Conservation (phyloP, 2,797 vertebrate species). For the Diplodus puntazzo region DNA sequence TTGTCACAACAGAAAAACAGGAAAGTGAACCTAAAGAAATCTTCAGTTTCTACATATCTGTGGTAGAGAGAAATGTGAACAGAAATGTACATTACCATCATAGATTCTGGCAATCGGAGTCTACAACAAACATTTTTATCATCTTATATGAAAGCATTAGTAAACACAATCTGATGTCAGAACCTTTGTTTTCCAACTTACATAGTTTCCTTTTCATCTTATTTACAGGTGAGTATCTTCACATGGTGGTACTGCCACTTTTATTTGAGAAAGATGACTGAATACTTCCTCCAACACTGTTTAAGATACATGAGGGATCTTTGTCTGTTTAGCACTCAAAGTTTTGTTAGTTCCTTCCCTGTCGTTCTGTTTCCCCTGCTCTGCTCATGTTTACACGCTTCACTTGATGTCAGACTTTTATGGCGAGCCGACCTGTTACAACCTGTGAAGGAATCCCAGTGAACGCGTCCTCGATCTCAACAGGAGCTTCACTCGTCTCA, state of each 20-base stretch:
- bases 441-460: conserved; percentile 11
- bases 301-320: not conserved
- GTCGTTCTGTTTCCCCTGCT: not conserved
- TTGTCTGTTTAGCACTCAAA: not conserved
- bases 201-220: not conserved
- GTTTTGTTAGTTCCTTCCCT: not conserved
- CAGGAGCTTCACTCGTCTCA: not conserved
- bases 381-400: not conserved
- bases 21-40: no score
- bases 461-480: not conserved
- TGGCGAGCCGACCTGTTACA: not conserved
- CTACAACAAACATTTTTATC: not conserved
- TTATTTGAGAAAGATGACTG: not conserved
- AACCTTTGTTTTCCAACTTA: not conserved
- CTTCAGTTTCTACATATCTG: no score
- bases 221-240: no score
- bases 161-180: not conserved
- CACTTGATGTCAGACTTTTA: conserved; percentile 1
- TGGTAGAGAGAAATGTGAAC: no score
- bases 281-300: not conserved
- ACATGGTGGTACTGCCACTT: not conserved
- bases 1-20: no score
- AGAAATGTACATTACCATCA: no score
- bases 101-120: no score
- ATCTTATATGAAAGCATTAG: not conserved